phyloP scores from a whole-genome alignment of 1,140 invertebrate genomes.

The Thaumetopoea pityocampa region DNA sequence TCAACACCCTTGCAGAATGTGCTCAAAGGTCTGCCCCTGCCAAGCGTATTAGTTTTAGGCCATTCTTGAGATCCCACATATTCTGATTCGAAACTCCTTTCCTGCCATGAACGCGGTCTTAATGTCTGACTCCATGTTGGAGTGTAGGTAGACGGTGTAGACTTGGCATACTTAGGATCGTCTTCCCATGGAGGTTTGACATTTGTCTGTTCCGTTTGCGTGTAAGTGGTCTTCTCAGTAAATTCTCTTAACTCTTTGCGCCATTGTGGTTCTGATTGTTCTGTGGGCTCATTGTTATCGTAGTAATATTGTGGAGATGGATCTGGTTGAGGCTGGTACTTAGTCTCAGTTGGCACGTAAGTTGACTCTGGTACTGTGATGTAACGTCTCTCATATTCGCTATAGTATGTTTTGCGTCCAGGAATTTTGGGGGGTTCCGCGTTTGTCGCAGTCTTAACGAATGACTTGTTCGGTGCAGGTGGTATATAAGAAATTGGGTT shows the following conservation, averaged over 20 bases:
- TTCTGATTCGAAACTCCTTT: conserved; percentile 66
- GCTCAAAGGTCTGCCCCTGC: conserved; percentile 55
- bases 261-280: conserved; percentile 64
- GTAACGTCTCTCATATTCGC: conserved; percentile 66
- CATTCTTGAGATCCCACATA: conserved; percentile 59
- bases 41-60: conserved; percentile 60
- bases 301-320: conserved; percentile 66
- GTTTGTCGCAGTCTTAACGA: conserved; percentile 45
- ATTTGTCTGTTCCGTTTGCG: conserved; percentile 40
- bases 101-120: conserved; percentile 59
- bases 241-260: conserved; percentile 70
- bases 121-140: conserved; percentile 71
- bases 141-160: conserved; percentile 34
- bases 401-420: conserved; percentile 65
- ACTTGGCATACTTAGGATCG: conserved; percentile 47
- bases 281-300: conserved; percentile 56
- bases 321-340: conserved; percentile 57
- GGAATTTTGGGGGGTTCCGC: conserved; percentile 40
- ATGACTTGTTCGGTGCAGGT: conserved; percentile 64
- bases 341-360: conserved; percentile 56
- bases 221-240: conserved; percentile 56
- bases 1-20: conserved; percentile 43
- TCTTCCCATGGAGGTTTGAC: conserved; percentile 61
- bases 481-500: conserved; percentile 54
- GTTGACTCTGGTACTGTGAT: conserved; percentile 66